Base-by-base conservation (phyloP, 2,888 invertebrate species). In the Esperia sulphurella region DNA sequence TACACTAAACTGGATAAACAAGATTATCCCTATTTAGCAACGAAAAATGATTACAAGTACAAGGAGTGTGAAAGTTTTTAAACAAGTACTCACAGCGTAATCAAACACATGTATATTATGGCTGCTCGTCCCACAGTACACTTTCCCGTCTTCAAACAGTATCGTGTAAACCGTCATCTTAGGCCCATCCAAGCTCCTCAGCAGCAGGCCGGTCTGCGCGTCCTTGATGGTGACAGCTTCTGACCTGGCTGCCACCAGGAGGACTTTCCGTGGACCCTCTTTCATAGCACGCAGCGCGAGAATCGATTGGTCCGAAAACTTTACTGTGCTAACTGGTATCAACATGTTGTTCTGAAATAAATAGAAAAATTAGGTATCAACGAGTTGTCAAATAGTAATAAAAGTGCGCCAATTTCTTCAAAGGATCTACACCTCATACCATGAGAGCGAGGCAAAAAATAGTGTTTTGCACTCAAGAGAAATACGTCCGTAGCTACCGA, bases 81-180 rank as follows among this genome's bases (percentile, higher is more conserved):
- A 37, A 37, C 8, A n/a, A 1, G 14, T 53, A 92, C 93, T 92
- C 67, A 95, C 95, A 59, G 92, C 87, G 80, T 95, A 95, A 76
- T 94, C 93, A 70, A 93, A 94, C n/a, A 93, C 92, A 51, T 93
- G 91, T 71, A 95, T 93, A 61, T 93, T 92, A 54, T 93, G 92
- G 55, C 91, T 92, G 64, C 93, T 94, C 0, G 95, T 95, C 6
- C 95, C 95, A 63, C 95, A 95, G 73, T 93, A 95, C n/a, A 95
- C 90, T 52, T 92, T 90, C 47, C 92, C 93, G 35, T 92, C 91
- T 60, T 93, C 91, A 57, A 93, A 90, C n/a, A 94, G 79, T 48
- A 95, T 72, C 7, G 94, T 93, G 66, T 95, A 95, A 0, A 95
- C 93, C 0, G 94, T 94, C 65, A 75, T 90, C 55, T 82, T 92